Evolutionary conservation across 2,797 vertebrate genomes (phyloP), one percentile per base, ranked within the genome.

Genomic region (Nasua narica): DNA sequence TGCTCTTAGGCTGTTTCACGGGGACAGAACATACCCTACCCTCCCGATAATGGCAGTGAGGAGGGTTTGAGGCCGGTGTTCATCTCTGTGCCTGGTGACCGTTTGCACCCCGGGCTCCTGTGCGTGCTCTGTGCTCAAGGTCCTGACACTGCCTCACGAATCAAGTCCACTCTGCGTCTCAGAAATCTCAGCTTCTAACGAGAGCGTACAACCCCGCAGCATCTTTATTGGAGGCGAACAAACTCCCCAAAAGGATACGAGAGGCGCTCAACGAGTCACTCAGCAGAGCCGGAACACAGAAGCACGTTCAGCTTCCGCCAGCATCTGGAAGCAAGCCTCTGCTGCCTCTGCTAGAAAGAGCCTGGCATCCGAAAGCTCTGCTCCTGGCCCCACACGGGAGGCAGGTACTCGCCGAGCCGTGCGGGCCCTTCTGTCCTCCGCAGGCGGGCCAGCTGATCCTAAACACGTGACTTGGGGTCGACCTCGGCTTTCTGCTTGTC

Each of bases 161-260:
- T 46, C 67, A 56, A 82, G 82, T 58, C 52, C 9, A 2, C 37
- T 67, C n/a, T 5, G 65, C 54, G 83, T 93, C 85, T 50, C 56
- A 52, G 32, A 48, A 78, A 94, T 87, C 82, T 58, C 56, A 54
- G 70, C 94, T 84, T 54, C 65, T 62, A 43, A 62, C 21, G 48
- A 56, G 60, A 82, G 54, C 52, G 62, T 32, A 37, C 86, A 82
- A 82, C 74, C 90, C 83, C 52, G 76, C 46, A 35, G n/a, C 86
- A 83, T 72, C 62, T 87, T 82, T n/a, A 50, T 18, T 72, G 27
- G 50, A 65, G 72, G 37, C 94, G 77, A 96, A 83, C 35, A 88
- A 87, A 18, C 88, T 95, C 92, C 94, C 88, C 67, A 60, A 43
- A 86, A 72, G 60, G 76, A 87, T 77, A 62, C 67, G 40, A 87